phyloP scores from a whole-genome alignment of 2,888 invertebrate genomes.

The Timema cristinae region DNA sequence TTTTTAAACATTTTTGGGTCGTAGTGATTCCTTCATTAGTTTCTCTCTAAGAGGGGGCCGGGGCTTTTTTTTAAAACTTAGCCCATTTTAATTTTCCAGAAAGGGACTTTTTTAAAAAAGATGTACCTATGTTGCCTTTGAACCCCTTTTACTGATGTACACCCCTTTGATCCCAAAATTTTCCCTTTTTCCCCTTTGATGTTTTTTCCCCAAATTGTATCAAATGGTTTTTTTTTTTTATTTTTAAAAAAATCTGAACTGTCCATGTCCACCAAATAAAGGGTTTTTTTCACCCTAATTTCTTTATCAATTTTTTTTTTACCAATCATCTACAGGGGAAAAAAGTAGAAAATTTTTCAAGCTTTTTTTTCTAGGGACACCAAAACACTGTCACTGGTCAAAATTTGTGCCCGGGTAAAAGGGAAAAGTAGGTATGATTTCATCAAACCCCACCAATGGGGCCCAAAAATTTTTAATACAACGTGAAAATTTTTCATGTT shows the following conservation, averaged over 20 bases:
- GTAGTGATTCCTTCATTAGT: neutral
- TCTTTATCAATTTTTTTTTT: neutral
- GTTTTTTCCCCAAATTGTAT: neutral
- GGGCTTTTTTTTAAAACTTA: neutral
- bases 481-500: neutral
- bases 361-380: neutral
- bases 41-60: neutral
- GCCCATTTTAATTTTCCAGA: neutral
- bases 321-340: neutral
- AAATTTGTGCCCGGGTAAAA: neutral
- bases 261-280: neutral
- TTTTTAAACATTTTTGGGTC: neutral
- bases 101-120: neutral
- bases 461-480: neutral
- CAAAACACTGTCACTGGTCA: neutral
- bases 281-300: neutral
- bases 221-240: neutral
- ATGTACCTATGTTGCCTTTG: neutral
- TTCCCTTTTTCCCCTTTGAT: neutral
- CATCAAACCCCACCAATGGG: neutral
- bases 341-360: neutral
- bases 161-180: neutral
- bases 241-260: neutral
- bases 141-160: neutral
- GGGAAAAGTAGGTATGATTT: slow-evolving; percentile 1